Evolutionary conservation across 2,797 vertebrate genomes (phyloP).

Genomic region (Cebuella pygmaea): DNA sequence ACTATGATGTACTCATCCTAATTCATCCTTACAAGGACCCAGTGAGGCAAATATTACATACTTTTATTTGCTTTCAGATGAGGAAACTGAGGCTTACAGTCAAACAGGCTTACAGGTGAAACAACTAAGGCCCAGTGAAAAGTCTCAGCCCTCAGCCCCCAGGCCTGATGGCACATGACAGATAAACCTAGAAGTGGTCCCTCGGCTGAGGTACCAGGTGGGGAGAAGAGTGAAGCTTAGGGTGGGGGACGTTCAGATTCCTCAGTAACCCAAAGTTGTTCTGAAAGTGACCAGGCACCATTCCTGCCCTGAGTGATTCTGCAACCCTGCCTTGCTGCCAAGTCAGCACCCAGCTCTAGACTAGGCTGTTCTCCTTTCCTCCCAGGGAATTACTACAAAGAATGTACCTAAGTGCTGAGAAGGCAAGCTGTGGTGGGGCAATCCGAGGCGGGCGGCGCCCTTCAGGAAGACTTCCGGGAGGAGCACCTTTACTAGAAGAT

Average conservation of each 20-base stretch:
- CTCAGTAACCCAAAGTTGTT: slow-evolving; percentile 1
- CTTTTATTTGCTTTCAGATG: not conserved
- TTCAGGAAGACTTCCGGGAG: slow-evolving; percentile 70
- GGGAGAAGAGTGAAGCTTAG: slow-evolving; percentile 4
- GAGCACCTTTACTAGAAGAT: not conserved
- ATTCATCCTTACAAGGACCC: not conserved
- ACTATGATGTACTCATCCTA: not conserved
- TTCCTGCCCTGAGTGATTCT: slow-evolving; percentile 60
- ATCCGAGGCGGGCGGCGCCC: slow-evolving; percentile 69
- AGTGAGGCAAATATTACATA: not conserved
- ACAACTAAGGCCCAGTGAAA: not conserved
- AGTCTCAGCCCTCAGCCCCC: not conserved
- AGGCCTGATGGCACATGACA: not conserved
- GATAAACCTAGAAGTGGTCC: not conserved
- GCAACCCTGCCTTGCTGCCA: slow-evolving; percentile 62
- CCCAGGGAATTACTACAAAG: slow-evolving; percentile 71
- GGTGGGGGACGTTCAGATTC: not conserved
- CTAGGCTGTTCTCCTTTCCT: slow-evolving; percentile 47
- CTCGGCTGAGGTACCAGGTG: not conserved
- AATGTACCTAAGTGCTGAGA: slow-evolving; percentile 75
- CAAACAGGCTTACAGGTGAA: not conserved
- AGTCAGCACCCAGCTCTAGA: slow-evolving; percentile 64
- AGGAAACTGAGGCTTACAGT: not conserved
- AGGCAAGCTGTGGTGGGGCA: slow-evolving; percentile 70
- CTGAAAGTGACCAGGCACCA: slow-evolving; percentile 73